Percentiles rank a stretch among this genome's conserved stretches.
phyloP scores from a whole-genome alignment of 2,888 invertebrate species.

The Cetonia aurata region DNA sequence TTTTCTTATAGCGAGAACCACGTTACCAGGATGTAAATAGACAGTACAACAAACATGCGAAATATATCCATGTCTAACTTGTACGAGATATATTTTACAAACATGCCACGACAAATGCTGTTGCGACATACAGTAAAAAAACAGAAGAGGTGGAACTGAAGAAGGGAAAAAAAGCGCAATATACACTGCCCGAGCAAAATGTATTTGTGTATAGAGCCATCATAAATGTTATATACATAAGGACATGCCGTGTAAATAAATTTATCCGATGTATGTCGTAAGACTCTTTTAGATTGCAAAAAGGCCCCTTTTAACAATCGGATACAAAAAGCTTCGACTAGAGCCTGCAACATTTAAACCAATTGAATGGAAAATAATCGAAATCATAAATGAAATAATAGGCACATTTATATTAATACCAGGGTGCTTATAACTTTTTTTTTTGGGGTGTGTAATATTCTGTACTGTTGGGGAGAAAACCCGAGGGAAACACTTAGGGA shows the following conservation, averaged over 20 bases:
- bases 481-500: no score
- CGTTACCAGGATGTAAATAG: constrained; percentile 48
- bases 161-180: neutral
- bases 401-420: constrained; percentile 45
- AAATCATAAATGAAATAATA: constrained; percentile 30
- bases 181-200: constrained; percentile 64
- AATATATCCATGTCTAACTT: constrained; percentile 19
- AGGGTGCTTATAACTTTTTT: constrained; percentile 48
- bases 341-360: constrained; percentile 33
- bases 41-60: constrained; percentile 55
- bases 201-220: constrained; percentile 65
- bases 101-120: constrained; percentile 62
- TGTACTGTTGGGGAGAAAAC: no score
- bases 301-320: neutral
- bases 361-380: constrained; percentile 21
- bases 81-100: constrained; percentile 49
- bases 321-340: constrained; percentile 51
- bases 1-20: constrained; percentile 46
- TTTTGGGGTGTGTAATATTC: no score
- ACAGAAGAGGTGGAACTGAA: constrained; percentile 48
- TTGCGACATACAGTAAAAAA: constrained; percentile 63
- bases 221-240: constrained; percentile 45
- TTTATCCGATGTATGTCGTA: constrained; percentile 61
- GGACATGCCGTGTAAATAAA: constrained; percentile 64
- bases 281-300: constrained; percentile 56